Evolutionary conservation across 2,113 vertebrate genomes (phyloP).

Genomic region (Ochotona princeps): DNA sequence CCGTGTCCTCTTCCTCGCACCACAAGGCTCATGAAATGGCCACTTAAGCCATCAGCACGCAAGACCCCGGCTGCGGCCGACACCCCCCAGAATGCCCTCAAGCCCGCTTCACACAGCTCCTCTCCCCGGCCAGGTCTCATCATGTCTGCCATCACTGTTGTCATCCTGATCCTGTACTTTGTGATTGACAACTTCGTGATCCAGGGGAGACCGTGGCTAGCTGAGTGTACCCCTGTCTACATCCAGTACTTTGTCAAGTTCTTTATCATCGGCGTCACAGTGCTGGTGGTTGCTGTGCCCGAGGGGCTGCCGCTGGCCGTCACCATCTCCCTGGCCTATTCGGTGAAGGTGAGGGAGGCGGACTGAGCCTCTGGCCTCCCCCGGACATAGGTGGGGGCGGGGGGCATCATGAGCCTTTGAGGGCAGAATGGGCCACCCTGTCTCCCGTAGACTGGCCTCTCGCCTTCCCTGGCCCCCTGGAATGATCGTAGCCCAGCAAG

Average conservation of each 20-base stretch:
- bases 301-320: slow-evolving; percentile 97
- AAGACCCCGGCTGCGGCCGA: neutral
- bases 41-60: no score
- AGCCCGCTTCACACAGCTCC: neutral
- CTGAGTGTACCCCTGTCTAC: slow-evolving; percentile 96
- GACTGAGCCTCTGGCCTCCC: fast-evolving
- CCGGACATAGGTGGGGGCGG: neutral
- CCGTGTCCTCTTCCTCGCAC: neutral
- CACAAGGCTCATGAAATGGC: no score
- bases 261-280: slow-evolving; percentile 98
- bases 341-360: slow-evolving; percentile 92
- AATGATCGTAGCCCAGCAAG: neutral
- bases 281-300: slow-evolving; percentile 97
- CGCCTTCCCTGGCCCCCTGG: neutral
- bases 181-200: slow-evolving; percentile 94
- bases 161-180: slow-evolving; percentile 97
- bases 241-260: slow-evolving; percentile 99
- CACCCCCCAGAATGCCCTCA: fast-evolving
- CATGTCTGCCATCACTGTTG: slow-evolving; percentile 96
- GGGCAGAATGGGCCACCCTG: neutral
- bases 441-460: neutral
- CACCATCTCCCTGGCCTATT: slow-evolving; percentile 98
- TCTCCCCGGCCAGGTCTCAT: slow-evolving; percentile 89
- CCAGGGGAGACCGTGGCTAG: slow-evolving; percentile 88
- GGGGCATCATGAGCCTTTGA: neutral